These are phyloP conservation scores for Mythimna ferrago DNA, from an alignment of 2,888 invertebrate genomes.

Conservation along the genomic window DNA sequence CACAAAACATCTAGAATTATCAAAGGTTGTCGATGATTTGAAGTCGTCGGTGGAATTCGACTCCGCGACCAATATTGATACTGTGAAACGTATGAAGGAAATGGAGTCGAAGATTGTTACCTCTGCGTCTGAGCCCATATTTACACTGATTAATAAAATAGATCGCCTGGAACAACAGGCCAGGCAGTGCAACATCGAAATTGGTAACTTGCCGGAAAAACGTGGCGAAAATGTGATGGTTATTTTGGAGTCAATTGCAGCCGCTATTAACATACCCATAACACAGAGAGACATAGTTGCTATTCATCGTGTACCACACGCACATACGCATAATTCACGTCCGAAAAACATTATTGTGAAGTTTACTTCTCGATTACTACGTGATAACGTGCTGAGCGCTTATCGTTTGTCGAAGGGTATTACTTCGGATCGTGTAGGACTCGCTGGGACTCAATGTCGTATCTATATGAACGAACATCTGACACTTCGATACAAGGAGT, in stretches of 20 bases:
- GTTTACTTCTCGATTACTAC: background rate
- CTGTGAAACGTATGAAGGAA: background rate
- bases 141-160: background rate
- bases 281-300: background rate
- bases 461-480: background rate
- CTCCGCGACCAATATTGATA: background rate
- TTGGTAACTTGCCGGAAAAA: background rate
- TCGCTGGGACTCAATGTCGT: background rate
- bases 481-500: background rate
- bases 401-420: background rate
- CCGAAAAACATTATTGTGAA: background rate
- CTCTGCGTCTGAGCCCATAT: background rate
- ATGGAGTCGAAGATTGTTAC: background rate
- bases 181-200: background rate
- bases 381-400: background rate
- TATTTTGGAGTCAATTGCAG: background rate
- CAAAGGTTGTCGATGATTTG: constrained; percentile 1
- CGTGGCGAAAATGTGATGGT: background rate
- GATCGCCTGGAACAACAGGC: background rate
- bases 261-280: background rate
- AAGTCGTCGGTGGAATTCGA: background rate
- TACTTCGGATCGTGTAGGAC: background rate
- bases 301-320: background rate
- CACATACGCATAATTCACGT: background rate
- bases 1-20: constrained; percentile 1